phyloP scores from a whole-genome alignment of 1,140 invertebrate genomes.

The Cotesia vestalis region DNA sequence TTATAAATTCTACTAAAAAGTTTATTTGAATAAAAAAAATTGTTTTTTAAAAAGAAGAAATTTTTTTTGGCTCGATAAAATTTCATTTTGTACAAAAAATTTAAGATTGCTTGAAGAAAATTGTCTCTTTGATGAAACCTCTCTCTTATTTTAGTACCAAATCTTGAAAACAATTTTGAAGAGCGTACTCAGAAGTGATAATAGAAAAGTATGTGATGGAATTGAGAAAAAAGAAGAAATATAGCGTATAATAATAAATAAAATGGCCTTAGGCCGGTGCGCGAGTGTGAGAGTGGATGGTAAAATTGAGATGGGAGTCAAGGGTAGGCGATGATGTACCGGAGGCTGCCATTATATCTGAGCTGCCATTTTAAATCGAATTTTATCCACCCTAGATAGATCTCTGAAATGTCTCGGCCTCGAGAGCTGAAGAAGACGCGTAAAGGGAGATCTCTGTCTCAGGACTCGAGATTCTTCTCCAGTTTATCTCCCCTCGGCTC shows the following conservation, averaged over 20 bases:
- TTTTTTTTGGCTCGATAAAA: no score
- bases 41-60: no score
- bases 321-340: constrained; percentile 56
- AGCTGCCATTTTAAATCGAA: constrained; percentile 67
- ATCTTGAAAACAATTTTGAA: not conserved
- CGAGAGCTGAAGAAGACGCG: constrained; percentile 18
- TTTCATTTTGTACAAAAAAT: no score
- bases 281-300: constrained; percentile 40
- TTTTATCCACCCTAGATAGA: constrained; percentile 66
- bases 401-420: constrained; percentile 63
- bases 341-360: constrained; percentile 66
- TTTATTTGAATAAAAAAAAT: no score
- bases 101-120: no score
- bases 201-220: not conserved
- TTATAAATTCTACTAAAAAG: no score
- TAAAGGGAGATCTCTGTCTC: constrained; percentile 39
- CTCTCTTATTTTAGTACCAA: not conserved
- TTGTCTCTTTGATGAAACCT: no score
- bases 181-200: not conserved
- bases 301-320: constrained; percentile 58
- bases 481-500: not conserved
- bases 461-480: constrained; percentile 22
- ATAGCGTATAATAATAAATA: constrained; percentile 13
- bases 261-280: constrained; percentile 4
- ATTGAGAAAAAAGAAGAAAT: not conserved